Percentiles rank a stretch among this genome's conserved stretches.
phyloP scores from a whole-genome alignment of 2,797 vertebrate genomes.

The Periparus ater region DNA sequence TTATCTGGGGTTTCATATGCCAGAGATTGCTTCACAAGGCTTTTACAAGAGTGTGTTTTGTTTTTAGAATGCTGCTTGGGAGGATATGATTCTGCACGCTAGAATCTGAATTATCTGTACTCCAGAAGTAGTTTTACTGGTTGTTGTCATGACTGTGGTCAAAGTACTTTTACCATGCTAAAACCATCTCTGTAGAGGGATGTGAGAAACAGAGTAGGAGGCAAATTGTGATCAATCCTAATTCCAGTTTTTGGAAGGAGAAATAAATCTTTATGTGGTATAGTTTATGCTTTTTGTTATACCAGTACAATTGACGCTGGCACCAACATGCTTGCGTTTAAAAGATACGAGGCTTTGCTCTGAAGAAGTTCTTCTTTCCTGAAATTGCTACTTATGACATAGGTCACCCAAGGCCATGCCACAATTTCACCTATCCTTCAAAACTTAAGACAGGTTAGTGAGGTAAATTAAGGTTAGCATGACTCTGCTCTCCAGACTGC shows the following conservation, averaged over 20 bases:
- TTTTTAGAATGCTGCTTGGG: not conserved
- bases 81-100: not conserved
- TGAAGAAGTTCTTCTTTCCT: not conserved
- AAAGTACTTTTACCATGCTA: not conserved
- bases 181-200: not conserved
- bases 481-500: not conserved
- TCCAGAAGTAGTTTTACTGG: not conserved
- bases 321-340: not conserved
- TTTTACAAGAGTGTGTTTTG: not conserved
- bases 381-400: not conserved
- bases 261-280: not conserved
- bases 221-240: not conserved
- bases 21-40: not conserved
- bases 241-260: not conserved
- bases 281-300: not conserved
- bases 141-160: not conserved
- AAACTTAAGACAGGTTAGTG: not conserved
- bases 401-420: not conserved
- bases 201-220: not conserved
- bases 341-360: not conserved
- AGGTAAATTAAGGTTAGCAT: not conserved
- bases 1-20: not conserved
- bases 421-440: not conserved
- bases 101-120: not conserved
- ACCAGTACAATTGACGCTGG: not conserved